Percentiles rank a stretch among this genome's conserved stretches.
Conservation (phyloP, 35 echinoderm and acorn worm species). For the Holothuria glaberrima region DNA sequence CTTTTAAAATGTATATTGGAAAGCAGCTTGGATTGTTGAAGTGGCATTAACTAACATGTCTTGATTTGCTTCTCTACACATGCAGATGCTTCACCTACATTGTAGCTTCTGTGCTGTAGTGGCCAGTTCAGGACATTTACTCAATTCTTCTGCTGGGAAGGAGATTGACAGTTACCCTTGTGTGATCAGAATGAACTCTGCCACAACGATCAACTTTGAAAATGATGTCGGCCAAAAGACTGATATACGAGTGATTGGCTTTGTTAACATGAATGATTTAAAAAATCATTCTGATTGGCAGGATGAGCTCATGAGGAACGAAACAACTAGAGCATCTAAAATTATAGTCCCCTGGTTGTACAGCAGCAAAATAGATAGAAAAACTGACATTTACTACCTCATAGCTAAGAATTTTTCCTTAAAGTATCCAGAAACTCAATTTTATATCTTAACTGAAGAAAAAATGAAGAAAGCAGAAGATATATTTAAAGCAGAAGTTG, state of each 20-base stretch:
- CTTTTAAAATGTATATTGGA: too few species aligned
- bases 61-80: too few species aligned
- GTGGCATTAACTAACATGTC: too few species aligned
- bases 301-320: slow-evolving; percentile 20
- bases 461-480: slow-evolving; percentile 65
- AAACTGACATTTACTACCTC: slow-evolving; percentile 45
- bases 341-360: slow-evolving; percentile 59
- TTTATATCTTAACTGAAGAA: slow-evolving; percentile 47
- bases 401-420: slow-evolving; percentile 56
- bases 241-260: slow-evolving; percentile 54
- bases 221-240: slow-evolving; percentile 62
- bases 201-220: slow-evolving; percentile 53
- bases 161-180: slow-evolving; percentile 57
- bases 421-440: slow-evolving; percentile 29
- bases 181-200: slow-evolving; percentile 71
- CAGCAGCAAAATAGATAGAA: slow-evolving; percentile 22
- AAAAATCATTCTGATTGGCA: slow-evolving; percentile 55
- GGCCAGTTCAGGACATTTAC: slow-evolving; percentile 66
- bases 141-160: slow-evolving; percentile 58
- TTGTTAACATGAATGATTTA: slow-evolving; percentile 58
- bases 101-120: slow-evolving; percentile 63
- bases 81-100: slow-evolving; percentile 57
- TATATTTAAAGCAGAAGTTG: slow-evolving; percentile 53
- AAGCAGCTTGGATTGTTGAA: too few species aligned
- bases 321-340: slow-evolving; percentile 23